Conservation (phyloP, 2,113 vertebrate genomes). For the Gasterosteus aculeatus region DNA sequence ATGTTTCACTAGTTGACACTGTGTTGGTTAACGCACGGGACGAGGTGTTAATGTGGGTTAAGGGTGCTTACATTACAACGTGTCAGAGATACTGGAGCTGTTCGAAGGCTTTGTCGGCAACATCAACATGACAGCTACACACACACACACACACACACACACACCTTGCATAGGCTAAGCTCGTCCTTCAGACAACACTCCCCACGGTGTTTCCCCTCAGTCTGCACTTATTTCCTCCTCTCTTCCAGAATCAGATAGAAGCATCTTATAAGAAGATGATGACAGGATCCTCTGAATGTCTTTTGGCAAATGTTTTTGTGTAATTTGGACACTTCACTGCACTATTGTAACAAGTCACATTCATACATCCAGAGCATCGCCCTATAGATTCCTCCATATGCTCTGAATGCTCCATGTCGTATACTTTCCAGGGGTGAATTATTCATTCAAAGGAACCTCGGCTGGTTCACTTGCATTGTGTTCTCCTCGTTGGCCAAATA, state of each 20-base stretch:
- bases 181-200: constrained; percentile 15
- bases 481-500: not conserved
- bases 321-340: constrained; percentile 2
- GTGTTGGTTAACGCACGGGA: constrained; percentile 3
- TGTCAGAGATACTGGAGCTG: constrained; percentile 23
- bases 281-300: constrained; percentile 39
- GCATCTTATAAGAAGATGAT: not conserved
- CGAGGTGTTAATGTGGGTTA: constrained; percentile 45
- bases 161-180: constrained; percentile 10
- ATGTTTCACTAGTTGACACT: not conserved
- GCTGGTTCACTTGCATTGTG: constrained; percentile 14
- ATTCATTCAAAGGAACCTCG: constrained; percentile 19
- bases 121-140: constrained; percentile 38
- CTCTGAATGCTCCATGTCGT: constrained; percentile 25
- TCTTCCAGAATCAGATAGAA: constrained; percentile 40
- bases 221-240: constrained; percentile 17
- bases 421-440: constrained; percentile 39
- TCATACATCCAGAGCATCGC: constrained; percentile 22
- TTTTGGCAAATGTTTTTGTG: constrained; percentile 16
- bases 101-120: constrained; percentile 34
- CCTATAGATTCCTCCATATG: constrained; percentile 22
- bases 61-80: constrained; percentile 34
- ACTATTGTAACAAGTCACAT: constrained; percentile 22
- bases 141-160: constrained; percentile 4
- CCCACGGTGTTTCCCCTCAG: constrained; percentile 11